Conservation (phyloP, 2,797 vertebrate genomes). For the Limnodromus scolopaceus region DNA sequence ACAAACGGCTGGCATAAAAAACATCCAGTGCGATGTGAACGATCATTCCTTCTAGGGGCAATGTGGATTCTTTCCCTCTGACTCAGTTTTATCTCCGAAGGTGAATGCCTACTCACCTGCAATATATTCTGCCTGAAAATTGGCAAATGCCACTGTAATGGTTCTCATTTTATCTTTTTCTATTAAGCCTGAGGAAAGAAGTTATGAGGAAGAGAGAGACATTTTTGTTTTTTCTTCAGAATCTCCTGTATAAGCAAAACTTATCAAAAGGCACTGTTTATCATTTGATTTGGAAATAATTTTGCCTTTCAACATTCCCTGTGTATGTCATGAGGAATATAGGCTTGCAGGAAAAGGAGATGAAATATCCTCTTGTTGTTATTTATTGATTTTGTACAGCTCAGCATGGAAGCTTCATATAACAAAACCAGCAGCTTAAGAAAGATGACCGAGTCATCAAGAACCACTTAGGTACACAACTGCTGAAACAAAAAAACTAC, state of each 20-base stretch:
- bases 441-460: neutral
- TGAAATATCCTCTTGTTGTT: neutral
- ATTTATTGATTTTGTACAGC: constrained; percentile 19
- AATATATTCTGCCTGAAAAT: constrained; percentile 43
- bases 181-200: constrained; percentile 19
- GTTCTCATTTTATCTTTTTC: constrained; percentile 57
- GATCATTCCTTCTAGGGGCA: constrained; percentile 42
- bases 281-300: constrained; percentile 51
- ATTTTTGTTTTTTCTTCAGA: constrained; percentile 45
- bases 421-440: neutral
- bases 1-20: constrained; percentile 2
- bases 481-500: neutral
- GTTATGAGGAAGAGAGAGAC: neutral
- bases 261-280: constrained; percentile 27
- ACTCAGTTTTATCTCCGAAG: constrained; percentile 37
- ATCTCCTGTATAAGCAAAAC: constrained; percentile 1
- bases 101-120: constrained; percentile 43
- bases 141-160: constrained; percentile 37
- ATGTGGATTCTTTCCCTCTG: neutral
- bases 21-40: neutral
- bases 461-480: neutral
- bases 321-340: neutral
- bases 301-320: constrained; percentile 14
- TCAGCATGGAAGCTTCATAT: neutral
- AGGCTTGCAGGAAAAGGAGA: neutral